A percentile compares a stretch with the other conserved stretches of the same genome.
phyloP scores from a whole-genome alignment of 53 echinoderm and acorn worm species.

The Stichopus horrens region DNA sequence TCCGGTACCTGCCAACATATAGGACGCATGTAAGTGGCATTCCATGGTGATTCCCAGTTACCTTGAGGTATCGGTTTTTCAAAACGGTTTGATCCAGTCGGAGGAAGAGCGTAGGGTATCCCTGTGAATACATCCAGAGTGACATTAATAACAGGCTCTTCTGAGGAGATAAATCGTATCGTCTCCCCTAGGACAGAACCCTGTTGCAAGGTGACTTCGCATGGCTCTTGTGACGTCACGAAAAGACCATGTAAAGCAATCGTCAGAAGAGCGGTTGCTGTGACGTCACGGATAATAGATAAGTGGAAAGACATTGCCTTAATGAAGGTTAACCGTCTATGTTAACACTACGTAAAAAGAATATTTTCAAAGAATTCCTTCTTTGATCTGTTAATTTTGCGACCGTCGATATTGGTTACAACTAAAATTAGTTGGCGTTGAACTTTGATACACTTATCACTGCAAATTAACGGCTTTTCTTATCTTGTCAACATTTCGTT shows the following conservation, averaged over 20 bases:
- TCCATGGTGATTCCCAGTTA: background rate
- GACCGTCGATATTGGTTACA: too few relatives aligned
- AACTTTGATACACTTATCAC: too few relatives aligned
- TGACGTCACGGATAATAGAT: too few relatives aligned
- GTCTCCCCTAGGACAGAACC: conserved; percentile 73
- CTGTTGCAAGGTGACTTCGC: background rate
- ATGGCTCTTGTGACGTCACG: background rate
- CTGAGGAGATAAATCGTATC: conserved; percentile 54
- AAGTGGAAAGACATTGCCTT: too few relatives aligned
- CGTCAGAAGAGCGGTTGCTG: background rate
- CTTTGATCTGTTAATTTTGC: too few relatives aligned
- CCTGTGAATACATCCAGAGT: conserved; percentile 75
- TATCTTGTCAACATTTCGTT: too few relatives aligned
- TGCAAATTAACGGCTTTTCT: too few relatives aligned
- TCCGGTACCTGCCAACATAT: conserved; percentile 71
- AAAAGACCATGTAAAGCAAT: background rate
- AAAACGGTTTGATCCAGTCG: conserved; percentile 6
- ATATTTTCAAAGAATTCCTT: too few relatives aligned
- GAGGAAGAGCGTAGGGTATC: conserved; percentile 65
- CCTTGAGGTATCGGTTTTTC: conserved; percentile 6
- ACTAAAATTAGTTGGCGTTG: too few relatives aligned
- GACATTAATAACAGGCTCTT: conserved; percentile 55
- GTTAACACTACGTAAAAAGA: too few relatives aligned
- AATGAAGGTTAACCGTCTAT: too few relatives aligned
- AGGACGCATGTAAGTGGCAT: conserved; percentile 55